phyloP scores from a whole-genome alignment of 2,797 vertebrate genomes.

The Falco rusticolus region DNA sequence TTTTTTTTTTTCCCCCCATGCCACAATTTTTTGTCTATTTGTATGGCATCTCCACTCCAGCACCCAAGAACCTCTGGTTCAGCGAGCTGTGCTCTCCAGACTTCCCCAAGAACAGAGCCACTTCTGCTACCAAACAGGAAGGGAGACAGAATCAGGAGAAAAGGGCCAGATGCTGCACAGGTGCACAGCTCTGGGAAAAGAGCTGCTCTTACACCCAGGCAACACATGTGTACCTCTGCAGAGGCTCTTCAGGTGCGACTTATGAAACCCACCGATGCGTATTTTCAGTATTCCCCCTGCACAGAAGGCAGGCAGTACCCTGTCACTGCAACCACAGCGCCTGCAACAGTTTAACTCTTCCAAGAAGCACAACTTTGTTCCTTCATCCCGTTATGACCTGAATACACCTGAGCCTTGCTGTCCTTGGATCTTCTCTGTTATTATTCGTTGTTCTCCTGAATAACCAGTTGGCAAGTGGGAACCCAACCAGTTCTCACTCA shows the following conservation, averaged over 20 bases:
- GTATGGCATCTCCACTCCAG: not conserved
- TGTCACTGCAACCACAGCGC: not conserved
- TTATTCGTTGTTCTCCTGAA: not conserved
- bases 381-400: accelerated
- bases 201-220: not conserved
- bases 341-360: not conserved
- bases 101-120: not conserved
- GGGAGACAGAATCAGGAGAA: not conserved
- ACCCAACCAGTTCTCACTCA: not conserved
- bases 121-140: not conserved
- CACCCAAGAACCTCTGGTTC: not conserved
- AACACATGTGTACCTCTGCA: accelerated
- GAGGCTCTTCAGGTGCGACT: not conserved
- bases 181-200: not conserved
- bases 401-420: not conserved
- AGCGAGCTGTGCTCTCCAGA: not conserved
- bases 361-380: not conserved
- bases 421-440: not conserved
- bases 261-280: accelerated
- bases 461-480: not conserved
- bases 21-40: not conserved
- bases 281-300: not conserved
- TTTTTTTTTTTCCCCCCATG: not conserved
- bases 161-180: not conserved
- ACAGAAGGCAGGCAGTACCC: not conserved